phyloP scores from a whole-genome alignment of 2,797 vertebrate genomes.

The Enoplosus armatus region DNA sequence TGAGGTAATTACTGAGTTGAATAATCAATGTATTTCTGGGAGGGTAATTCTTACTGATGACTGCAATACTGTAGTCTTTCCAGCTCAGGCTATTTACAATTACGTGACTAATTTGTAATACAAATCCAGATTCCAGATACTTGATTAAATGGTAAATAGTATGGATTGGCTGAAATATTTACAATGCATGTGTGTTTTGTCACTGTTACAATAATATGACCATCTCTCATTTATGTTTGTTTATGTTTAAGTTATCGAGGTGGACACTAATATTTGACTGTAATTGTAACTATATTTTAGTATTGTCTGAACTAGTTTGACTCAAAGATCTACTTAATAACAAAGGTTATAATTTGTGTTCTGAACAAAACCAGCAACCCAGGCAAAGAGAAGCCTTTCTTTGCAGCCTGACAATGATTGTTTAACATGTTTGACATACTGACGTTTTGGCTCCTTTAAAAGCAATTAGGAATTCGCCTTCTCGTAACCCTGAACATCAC shows the following conservation, averaged over 20 bases:
- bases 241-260: slow-evolving; percentile 26
- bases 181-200: slow-evolving; percentile 39
- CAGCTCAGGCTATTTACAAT: slow-evolving; percentile 71
- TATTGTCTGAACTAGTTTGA: slow-evolving; percentile 25
- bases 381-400: slow-evolving; percentile 24
- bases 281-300: slow-evolving; percentile 26
- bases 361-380: slow-evolving; percentile 30
- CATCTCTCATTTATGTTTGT: slow-evolving; percentile 27
- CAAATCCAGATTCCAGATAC: slow-evolving; percentile 52
- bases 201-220: slow-evolving; percentile 18
- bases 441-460: slow-evolving; percentile 41
- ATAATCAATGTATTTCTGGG: slow-evolving; percentile 76
- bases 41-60: slow-evolving; percentile 71
- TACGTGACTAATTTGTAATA: slow-evolving; percentile 73
- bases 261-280: slow-evolving; percentile 22
- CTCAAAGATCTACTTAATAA: slow-evolving; percentile 15
- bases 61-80: slow-evolving; percentile 68
- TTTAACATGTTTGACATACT: slow-evolving; percentile 45
- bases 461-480: slow-evolving; percentile 15
- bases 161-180: slow-evolving; percentile 59
- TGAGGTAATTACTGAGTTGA: slow-evolving; percentile 73
- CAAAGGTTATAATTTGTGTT: slow-evolving; percentile 8
- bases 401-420: slow-evolving; percentile 8
- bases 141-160: slow-evolving; percentile 64
- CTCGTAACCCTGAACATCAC: slow-evolving; percentile 22